A percentile compares a stretch with the other conserved stretches of the same genome.
phyloP scores from a whole-genome alignment of 2,797 vertebrate species.

The Xyrichtys novacula region DNA sequence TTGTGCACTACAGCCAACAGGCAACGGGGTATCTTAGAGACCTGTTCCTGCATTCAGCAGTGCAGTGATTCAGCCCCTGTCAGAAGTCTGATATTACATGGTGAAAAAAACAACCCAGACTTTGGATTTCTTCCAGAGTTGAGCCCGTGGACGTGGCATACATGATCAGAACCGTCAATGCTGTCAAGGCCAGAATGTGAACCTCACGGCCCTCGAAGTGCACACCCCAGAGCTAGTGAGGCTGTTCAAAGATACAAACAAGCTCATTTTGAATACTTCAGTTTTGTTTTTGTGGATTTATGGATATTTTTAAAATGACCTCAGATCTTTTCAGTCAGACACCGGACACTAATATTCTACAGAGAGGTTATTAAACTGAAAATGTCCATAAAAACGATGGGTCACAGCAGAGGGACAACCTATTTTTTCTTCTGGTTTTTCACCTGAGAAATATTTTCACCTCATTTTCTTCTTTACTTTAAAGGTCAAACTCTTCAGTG shows the following conservation, averaged over 20 bases:
- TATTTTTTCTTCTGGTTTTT: slow-evolving; percentile 1
- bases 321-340: neutral
- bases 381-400: neutral
- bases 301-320: slow-evolving; percentile 19
- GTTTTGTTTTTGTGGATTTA: neutral
- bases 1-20: no score
- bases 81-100: neutral
- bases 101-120: slow-evolving; percentile 14
- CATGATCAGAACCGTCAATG: slow-evolving; percentile 33
- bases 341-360: neutral
- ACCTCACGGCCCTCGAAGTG: slow-evolving; percentile 8
- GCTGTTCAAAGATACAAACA: slow-evolving; percentile 6
- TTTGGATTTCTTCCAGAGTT: slow-evolving; percentile 4
- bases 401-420: neutral
- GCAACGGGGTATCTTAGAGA: no score
- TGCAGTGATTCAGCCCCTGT: neutral
- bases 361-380: neutral
- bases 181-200: slow-evolving; percentile 25
- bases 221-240: neutral
- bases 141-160: neutral
- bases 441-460: neutral
- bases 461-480: neutral
- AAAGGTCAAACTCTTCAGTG: slow-evolving; percentile 11
- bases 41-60: neutral
- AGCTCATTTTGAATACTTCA: slow-evolving; percentile 13